phyloP scores from a whole-genome alignment of 2,113 vertebrate genomes.

The Gavialis gangeticus region DNA sequence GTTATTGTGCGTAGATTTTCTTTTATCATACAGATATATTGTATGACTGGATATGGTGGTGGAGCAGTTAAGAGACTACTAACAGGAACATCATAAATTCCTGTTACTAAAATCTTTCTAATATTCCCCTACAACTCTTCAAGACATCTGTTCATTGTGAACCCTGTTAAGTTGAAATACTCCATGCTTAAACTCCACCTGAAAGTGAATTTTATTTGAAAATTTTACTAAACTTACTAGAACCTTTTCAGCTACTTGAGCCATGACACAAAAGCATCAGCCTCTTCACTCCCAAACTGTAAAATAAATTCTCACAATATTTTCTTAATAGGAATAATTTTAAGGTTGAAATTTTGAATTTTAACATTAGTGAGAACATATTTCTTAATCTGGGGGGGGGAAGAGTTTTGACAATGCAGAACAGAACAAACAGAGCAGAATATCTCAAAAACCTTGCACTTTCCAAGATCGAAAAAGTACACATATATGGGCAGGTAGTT shows the following conservation, averaged over 20 bases:
- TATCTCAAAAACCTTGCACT: neutral
- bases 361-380: too few species aligned
- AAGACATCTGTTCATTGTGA: neutral
- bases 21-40: neutral
- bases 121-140: neutral
- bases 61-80: too few species aligned
- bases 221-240: neutral
- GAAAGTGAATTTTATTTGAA: slow-evolving; percentile 22
- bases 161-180: neutral
- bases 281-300: neutral
- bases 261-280: neutral
- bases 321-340: neutral
- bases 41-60: neutral
- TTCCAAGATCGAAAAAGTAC: neutral
- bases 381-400: too few species aligned
- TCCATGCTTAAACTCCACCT: neutral
- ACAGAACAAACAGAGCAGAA: neutral
- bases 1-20: neutral
- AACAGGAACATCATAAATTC: too few species aligned
- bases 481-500: neutral
- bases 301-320: neutral
- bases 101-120: too few species aligned
- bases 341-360: neutral
- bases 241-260: neutral
- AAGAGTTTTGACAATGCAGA: neutral